Conservation (phyloP, 2,888 invertebrate species). For the Drosophila ezoana region DNA sequence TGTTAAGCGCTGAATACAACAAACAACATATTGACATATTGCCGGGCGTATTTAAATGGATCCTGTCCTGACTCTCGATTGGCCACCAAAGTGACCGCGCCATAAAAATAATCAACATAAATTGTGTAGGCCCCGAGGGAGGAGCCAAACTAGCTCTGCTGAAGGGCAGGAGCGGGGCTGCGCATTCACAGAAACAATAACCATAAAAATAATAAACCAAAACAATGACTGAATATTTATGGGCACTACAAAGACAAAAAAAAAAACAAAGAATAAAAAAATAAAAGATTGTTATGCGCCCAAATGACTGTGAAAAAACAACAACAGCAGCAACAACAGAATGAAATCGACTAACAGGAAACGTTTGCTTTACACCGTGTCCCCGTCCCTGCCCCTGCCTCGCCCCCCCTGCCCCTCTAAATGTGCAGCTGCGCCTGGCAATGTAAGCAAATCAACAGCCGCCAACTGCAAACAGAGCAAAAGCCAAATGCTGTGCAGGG, state of each 20-base stretch:
- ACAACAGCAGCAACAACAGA: constrained; percentile 15
- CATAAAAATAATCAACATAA: constrained; percentile 81
- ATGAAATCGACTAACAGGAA: constrained; percentile 30
- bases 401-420: constrained; percentile 11
- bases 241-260: constrained; percentile 48
- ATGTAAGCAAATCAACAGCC: constrained; percentile 71
- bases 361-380: constrained; percentile 32
- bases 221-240: constrained; percentile 78
- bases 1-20: constrained; percentile 68
- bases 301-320: constrained; percentile 68
- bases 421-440: constrained; percentile 68
- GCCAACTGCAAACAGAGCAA: constrained; percentile 60
- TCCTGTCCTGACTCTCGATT: constrained; percentile 67
- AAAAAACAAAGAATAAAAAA: constrained; percentile 23
- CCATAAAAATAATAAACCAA: constrained; percentile 80
- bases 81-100: constrained; percentile 74
- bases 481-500: constrained; percentile 70
- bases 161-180: neutral
- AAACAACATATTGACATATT: constrained; percentile 70
- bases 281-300: constrained; percentile 59
- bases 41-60: constrained; percentile 63
- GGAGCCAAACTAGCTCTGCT: constrained; percentile 7
- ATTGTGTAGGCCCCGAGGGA: constrained; percentile 50
- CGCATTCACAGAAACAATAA: constrained; percentile 67
- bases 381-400: neutral